Evolutionary conservation across 2,888 invertebrate genomes (phyloP).

Genomic region (Agrotis segetum): DNA sequence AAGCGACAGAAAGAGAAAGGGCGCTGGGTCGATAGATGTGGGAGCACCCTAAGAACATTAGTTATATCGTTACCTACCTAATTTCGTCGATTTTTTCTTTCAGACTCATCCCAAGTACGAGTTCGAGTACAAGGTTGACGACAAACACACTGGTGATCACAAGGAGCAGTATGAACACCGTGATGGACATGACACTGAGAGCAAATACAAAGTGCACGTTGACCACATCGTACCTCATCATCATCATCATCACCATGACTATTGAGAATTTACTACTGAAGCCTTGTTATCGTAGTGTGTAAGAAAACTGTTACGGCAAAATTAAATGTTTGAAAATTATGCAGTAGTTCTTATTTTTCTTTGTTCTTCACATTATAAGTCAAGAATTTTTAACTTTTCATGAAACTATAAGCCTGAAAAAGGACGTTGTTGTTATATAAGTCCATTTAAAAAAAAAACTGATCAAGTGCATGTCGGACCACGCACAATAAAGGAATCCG

Average conservation of each 20-base stretch:
- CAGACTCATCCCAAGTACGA: constrained; percentile 80
- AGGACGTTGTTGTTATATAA: not conserved
- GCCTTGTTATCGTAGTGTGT: constrained; percentile 30
- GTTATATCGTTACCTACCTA: too few species aligned
- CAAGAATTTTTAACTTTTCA: too few species aligned
- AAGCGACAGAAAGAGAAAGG: too few species aligned
- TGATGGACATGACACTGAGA: constrained; percentile 90
- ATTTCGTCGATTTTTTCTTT: not conserved
- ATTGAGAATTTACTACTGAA: constrained; percentile 4
- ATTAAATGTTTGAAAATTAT: constrained; percentile 9
- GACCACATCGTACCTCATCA: constrained; percentile 67
- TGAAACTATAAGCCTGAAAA: not conserved
- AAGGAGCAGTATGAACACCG: constrained; percentile 87
- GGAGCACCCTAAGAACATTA: too few species aligned
- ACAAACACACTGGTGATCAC: constrained; percentile 90
- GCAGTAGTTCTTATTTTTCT: not conserved
- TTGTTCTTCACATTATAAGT: too few species aligned
- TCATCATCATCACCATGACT: constrained; percentile 59
- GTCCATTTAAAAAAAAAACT: not conserved
- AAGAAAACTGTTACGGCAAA: constrained; percentile 9
- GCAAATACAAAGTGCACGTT: constrained; percentile 89
- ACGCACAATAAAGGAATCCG: too few species aligned
- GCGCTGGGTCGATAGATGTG: too few species aligned
- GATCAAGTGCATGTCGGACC: too few species aligned
- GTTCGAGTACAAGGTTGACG: constrained; percentile 80